phyloP scores from a whole-genome alignment of 2,888 invertebrate species.

The Aquatica leii region DNA sequence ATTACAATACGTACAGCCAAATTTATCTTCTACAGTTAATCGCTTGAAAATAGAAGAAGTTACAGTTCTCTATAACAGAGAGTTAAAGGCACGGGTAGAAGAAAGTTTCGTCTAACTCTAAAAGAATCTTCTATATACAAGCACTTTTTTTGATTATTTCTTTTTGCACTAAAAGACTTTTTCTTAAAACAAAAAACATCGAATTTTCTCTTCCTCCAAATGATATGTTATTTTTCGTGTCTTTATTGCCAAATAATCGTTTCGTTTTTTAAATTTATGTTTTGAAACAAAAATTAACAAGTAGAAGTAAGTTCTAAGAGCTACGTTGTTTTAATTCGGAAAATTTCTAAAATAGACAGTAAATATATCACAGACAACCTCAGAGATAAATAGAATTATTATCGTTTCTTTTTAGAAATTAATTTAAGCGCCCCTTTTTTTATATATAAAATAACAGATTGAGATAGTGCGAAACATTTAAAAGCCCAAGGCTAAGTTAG shows the following conservation, averaged over 20 bases:
- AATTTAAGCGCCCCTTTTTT: constrained; percentile 6
- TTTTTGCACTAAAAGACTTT: constrained; percentile 6
- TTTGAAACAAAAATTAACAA: constrained; percentile 6
- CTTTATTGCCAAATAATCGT: too few relatives aligned
- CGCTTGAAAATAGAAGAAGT: constrained; percentile 52
- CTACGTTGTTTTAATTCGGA: constrained; percentile 30
- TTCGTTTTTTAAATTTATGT: too few relatives aligned
- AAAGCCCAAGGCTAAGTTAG: constrained; percentile 44
- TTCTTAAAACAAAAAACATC: background rate
- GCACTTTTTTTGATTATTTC: constrained; percentile 33
- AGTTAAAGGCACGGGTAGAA: constrained; percentile 61
- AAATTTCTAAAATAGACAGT: constrained; percentile 31
- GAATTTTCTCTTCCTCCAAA: background rate
- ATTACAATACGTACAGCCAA: constrained; percentile 50
- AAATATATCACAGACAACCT: constrained; percentile 36
- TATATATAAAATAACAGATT: too few relatives aligned
- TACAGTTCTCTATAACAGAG: constrained; percentile 55
- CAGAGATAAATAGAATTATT: constrained; percentile 33
- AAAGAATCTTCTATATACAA: constrained; percentile 44
- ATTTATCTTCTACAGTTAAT: constrained; percentile 38
- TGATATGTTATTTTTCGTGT: too few relatives aligned
- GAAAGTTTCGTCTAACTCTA: constrained; percentile 37
- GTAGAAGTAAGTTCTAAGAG: constrained; percentile 11
- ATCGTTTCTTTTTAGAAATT: constrained; percentile 20
- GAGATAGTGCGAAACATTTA: constrained; percentile 15